phyloP scores from a whole-genome alignment of 2,888 invertebrate species.

The Tiliacea aurago region DNA sequence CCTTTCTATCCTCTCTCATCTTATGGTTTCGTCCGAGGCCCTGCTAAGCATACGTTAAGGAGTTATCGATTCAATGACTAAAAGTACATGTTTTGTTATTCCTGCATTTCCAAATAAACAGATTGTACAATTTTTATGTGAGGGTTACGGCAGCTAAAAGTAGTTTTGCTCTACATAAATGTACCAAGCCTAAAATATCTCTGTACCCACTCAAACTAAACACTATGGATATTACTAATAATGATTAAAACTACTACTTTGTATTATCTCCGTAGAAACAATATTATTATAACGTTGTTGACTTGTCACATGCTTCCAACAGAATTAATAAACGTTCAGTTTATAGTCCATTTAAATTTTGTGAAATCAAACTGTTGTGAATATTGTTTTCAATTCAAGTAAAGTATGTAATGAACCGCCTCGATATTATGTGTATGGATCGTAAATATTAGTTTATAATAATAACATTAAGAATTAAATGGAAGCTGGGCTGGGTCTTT shows the following conservation, averaged over 20 bases:
- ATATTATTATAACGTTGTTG: conserved; percentile 20
- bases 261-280: conserved; percentile 27
- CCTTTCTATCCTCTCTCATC: no score
- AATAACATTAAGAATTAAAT: conserved; percentile 29
- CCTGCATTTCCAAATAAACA: background rate
- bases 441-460: conserved; percentile 51
- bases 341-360: conserved; percentile 24
- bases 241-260: conserved; percentile 15
- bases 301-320: conserved; percentile 22
- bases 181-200: background rate
- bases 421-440: conserved; percentile 14
- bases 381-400: conserved; percentile 27
- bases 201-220: background rate
- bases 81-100: background rate
- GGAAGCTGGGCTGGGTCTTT: conserved; percentile 27
- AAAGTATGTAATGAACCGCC: conserved; percentile 26
- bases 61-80: no score
- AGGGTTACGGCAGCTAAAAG: background rate
- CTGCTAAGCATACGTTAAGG: no score
- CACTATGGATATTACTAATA: background rate
- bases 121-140: background rate
- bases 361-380: conserved; percentile 14
- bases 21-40: no score
- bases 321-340: conserved; percentile 33
- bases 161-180: background rate